These are phyloP conservation scores for Aythya baeri DNA, from an alignment of 2,113 vertebrate genomes.

Conservation along the genomic window DNA sequence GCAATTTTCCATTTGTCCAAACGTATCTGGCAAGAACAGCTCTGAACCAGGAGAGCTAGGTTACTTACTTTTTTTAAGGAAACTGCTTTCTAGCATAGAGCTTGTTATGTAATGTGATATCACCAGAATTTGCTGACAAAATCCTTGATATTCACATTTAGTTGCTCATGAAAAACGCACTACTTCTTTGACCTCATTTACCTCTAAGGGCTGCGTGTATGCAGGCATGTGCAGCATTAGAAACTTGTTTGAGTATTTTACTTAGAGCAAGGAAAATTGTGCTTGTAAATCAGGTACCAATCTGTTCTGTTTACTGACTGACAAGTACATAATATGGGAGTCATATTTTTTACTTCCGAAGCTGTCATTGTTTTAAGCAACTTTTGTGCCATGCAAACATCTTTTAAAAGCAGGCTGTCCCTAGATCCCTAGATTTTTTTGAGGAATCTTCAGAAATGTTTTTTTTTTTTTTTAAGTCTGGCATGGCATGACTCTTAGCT, in stretches of 20 bases:
- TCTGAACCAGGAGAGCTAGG: not conserved
- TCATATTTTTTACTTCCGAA: accelerated
- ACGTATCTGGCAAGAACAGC: not conserved
- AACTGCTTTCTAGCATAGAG: not conserved
- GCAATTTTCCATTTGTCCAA: not conserved
- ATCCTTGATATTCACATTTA: not conserved
- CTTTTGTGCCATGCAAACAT: not conserved
- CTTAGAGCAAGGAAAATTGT: not conserved
- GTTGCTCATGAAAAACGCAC: not conserved
- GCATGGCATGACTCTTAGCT: not conserved
- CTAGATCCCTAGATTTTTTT: not conserved
- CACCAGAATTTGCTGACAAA: not conserved
- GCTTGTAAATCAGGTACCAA: not conserved
- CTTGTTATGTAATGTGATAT: not conserved
- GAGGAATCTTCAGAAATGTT: not conserved
- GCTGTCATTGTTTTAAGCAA: accelerated
- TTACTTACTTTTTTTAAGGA: not conserved
- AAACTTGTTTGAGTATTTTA: not conserved
- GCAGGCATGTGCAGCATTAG: not conserved
- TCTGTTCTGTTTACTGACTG: not conserved
- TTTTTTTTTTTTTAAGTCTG: not conserved
- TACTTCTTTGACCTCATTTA: not conserved
- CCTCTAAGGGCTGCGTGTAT: not conserved
- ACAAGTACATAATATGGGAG: no score
- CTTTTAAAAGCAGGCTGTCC: not conserved